Conservation (phyloP, 64 coral and sea anemone species). For the Porites australiensis region DNA sequence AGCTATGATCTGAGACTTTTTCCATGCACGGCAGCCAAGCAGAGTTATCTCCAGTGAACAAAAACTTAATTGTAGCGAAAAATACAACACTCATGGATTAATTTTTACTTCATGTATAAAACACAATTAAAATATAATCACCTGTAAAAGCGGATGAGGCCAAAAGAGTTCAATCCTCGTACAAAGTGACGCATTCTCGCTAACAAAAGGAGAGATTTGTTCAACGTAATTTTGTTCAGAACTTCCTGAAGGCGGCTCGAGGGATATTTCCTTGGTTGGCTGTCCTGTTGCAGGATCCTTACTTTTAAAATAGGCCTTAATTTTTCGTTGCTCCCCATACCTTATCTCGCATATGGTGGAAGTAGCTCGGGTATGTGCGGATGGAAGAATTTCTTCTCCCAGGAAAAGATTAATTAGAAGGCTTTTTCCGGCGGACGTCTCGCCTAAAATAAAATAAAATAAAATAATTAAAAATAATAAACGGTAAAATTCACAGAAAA, state of each 20-base stretch:
- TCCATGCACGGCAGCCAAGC: too few species aligned
- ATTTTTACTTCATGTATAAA: too few species aligned
- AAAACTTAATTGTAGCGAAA: too few species aligned
- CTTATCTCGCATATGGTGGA: slow-evolving; percentile 36
- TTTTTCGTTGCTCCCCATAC: not conserved
- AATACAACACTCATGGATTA: too few species aligned
- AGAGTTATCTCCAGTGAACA: too few species aligned
- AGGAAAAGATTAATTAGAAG: slow-evolving; percentile 41
- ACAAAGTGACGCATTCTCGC: not conserved
- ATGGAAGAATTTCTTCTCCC: slow-evolving; percentile 22
- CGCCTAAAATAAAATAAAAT: not conserved
- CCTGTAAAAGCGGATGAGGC: not conserved
- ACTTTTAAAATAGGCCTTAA: slow-evolving; percentile 12
- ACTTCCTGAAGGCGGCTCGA: not conserved
- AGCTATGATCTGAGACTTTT: too few species aligned
- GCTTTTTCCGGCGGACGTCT: slow-evolving; percentile 32
- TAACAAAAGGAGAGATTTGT: slow-evolving; percentile 11
- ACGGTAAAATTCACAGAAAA: too few species aligned
- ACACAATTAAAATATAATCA: not conserved
- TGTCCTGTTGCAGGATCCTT: slow-evolving; percentile 27
- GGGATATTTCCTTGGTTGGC: not conserved
- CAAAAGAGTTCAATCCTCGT: slow-evolving; percentile 46
- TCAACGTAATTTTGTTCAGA: not conserved
- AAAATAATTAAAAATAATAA: too few species aligned
- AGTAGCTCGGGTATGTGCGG: not conserved